phyloP scores from a whole-genome alignment of 2,113 vertebrate genomes.

The Eulemur rufifrons region DNA sequence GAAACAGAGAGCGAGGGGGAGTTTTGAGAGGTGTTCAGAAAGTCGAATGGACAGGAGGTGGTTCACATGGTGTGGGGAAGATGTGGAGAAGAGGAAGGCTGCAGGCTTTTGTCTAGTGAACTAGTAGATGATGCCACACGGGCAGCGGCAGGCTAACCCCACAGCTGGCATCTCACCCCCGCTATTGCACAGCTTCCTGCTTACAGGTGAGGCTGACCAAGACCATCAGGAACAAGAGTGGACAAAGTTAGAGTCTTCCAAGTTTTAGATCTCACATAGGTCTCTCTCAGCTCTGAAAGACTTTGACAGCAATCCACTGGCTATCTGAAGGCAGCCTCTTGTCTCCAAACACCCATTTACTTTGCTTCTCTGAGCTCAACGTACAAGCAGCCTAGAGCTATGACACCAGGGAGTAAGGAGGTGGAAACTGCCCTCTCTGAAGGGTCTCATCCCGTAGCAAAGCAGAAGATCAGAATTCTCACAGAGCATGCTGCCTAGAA shows the following conservation, averaged over 20 bases:
- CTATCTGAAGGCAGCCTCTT: background rate
- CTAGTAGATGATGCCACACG: background rate
- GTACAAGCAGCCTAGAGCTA: background rate
- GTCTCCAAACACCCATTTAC: background rate
- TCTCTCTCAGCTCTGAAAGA: background rate
- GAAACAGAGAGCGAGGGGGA: background rate
- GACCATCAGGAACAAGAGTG: background rate
- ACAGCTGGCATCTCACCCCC: no score
- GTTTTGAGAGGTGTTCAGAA: no score
- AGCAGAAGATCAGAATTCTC: background rate
- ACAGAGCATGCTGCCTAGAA: background rate
- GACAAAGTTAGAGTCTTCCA: background rate
- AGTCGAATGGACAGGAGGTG: background rate
- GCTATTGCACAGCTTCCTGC: background rate
- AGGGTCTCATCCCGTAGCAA: background rate
- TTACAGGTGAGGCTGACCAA: background rate
- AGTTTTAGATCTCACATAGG: background rate
- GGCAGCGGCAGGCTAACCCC: background rate
- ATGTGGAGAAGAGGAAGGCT: background rate
- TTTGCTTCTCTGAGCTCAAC: background rate
- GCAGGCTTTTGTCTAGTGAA: background rate
- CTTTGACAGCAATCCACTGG: no score
- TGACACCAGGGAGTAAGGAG: background rate
- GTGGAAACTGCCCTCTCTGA: background rate
- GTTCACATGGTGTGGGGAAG: background rate